Conservation (phyloP, 2,113 vertebrate genomes). For the Salvator merianae region DNA sequence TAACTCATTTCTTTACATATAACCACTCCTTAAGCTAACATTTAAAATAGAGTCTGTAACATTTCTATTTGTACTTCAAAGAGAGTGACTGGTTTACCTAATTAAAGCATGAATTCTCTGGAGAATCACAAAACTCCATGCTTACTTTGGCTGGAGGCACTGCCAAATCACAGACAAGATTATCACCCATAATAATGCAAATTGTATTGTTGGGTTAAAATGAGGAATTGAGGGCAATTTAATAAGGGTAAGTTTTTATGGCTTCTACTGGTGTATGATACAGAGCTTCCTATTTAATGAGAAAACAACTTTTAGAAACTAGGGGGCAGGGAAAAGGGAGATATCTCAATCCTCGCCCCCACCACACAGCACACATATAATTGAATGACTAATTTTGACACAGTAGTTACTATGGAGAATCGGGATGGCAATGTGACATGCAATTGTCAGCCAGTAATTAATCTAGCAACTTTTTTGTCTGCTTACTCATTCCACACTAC, state of each 20-base stretch:
- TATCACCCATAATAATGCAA: conserved; percentile 2
- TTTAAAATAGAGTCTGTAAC: background rate
- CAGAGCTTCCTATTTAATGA: background rate
- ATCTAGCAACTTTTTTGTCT: background rate
- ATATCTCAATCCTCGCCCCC: background rate
- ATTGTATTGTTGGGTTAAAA: background rate
- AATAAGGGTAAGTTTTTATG: background rate
- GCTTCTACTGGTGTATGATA: background rate
- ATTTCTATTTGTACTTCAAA: background rate
- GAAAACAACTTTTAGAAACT: background rate
- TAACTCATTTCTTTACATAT: background rate
- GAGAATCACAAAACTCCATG: background rate
- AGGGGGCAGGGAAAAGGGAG: background rate
- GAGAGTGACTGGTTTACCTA: background rate
- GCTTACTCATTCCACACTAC: background rate
- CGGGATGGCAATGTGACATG: background rate
- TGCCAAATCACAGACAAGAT: background rate
- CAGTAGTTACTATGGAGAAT: conserved; percentile 21
- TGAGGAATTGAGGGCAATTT: background rate
- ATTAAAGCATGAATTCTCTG: conserved; percentile 19
- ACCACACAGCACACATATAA: background rate
- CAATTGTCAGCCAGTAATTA: background rate
- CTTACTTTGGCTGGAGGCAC: background rate
- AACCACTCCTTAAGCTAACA: background rate
- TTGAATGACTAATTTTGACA: background rate